phyloP scores from a whole-genome alignment of 2,797 vertebrate species.

The Odontamblyopus lacepedii region DNA sequence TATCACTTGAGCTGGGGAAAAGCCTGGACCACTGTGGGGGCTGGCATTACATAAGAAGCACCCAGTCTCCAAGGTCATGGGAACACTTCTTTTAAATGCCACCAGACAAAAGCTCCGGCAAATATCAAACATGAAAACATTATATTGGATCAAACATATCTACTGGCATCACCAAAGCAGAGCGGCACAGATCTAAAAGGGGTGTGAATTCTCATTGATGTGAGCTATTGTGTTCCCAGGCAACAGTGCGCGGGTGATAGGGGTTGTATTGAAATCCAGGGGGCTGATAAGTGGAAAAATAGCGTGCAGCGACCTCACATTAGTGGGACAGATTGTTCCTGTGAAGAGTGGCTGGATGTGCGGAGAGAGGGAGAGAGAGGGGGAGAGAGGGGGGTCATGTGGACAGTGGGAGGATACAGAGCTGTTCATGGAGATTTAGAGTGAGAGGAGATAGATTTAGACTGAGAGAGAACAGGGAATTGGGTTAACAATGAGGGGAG shows the following conservation, averaged over 20 bases:
- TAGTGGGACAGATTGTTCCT: conserved; percentile 66
- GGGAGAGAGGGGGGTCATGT: conserved; percentile 23
- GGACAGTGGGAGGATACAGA: conserved; percentile 41
- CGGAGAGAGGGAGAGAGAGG: background rate
- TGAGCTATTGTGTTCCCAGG: conserved; percentile 66
- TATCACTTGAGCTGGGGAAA: conserved; percentile 54
- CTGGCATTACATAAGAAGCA: conserved; percentile 49
- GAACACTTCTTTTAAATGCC: conserved; percentile 52
- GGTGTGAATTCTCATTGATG: conserved; percentile 58
- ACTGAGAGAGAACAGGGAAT: conserved; percentile 23
- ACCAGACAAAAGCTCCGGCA: background rate
- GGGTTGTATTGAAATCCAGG: conserved; percentile 73
- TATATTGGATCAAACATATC: background rate
- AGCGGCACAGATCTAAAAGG: conserved; percentile 21
- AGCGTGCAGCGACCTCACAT: conserved; percentile 57
- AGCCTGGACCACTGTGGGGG: conserved; percentile 48
- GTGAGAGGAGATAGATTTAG: conserved; percentile 20
- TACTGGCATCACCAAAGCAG: conserved; percentile 17
- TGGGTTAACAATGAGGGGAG: background rate
- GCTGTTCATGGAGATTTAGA: conserved; percentile 36
- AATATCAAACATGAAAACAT: conserved; percentile 1
- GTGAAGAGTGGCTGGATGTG: conserved; percentile 47
- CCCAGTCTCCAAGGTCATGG: conserved; percentile 30
- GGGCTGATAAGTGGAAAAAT: conserved; percentile 64
- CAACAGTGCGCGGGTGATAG: conserved; percentile 62